Base-by-base conservation (phyloP, 2,888 invertebrate species). In the Drosophila putrida region DNA sequence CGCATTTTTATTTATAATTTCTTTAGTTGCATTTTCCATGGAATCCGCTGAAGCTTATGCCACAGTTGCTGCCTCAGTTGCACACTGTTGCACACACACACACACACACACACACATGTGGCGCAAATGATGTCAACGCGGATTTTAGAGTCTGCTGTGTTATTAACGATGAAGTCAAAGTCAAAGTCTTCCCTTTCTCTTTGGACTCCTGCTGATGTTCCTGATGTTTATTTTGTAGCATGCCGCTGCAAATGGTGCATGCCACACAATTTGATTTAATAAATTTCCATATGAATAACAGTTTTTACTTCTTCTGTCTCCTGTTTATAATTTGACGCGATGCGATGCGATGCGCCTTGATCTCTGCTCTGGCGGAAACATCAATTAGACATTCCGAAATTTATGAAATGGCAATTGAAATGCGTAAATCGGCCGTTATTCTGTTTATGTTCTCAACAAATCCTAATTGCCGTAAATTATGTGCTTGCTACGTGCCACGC, bases 91-190 rank as follows among this genome's bases (percentile, higher is more conserved):
- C 47, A 47, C 31, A 15, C 47, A 38, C 36, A 38, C 36, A 13
- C n/a, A 36, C 46, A 47, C 76, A n/a, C 9, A 36, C 46, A 47
- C 76, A 13, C 11, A 81, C 88, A 85, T 88, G 88, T 75, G 88
- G 69, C 75, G 63, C 82, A 70, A 84, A 80, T 72, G 79, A 80
- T 85, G 85, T 85, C 88, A 88, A 79, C 85, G 79, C 70, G 81
- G 79, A 77, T 88, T 88, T 79, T 77, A 41, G 54, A 13, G 51
- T 50, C 47, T 38, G 35, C 31, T 47, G 33, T 35, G 53, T 49
- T 64, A 58, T 58, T 41, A 44, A 31, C 49, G 38, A 20, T 20
- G 20, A 20, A 20, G 20, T 20, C 9, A 31, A 10, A 44, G 33
- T 31, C 35, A 20, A 28, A 27, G 27, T 36, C 46, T 50, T 28